Evolutionary conservation across 92 coral and sea anemone species (phyloP).

Genomic region (Metridium senile): DNA sequence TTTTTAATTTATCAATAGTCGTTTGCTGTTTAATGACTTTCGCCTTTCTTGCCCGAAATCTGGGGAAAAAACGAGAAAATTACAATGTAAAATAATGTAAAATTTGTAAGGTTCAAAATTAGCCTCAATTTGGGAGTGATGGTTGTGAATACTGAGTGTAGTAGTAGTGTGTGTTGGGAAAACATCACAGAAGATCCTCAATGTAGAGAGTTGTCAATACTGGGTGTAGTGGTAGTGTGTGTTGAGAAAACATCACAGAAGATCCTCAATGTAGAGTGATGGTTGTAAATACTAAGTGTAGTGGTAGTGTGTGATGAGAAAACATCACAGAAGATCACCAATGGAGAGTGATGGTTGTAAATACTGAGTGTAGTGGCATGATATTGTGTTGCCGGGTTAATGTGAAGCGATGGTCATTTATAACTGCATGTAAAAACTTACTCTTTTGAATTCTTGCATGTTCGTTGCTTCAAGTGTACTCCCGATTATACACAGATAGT

Average conservation of each 20-base stretch:
- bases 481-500: slow-evolving; percentile 87
- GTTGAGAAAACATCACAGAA: too few species aligned
- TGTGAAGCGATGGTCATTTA: neutral
- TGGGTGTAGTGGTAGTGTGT: too few species aligned
- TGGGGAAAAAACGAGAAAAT: slow-evolving; percentile 13
- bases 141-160: neutral
- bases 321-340: too few species aligned
- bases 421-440: slow-evolving; percentile 27
- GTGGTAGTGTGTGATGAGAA: too few species aligned
- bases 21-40: slow-evolving; percentile 64
- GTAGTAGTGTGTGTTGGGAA: too few species aligned
- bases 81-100: neutral
- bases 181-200: too few species aligned
- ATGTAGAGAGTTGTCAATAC: neutral
- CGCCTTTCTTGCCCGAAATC: slow-evolving; percentile 85
- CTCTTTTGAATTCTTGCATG: slow-evolving; percentile 96
- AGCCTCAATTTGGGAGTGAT: too few species aligned
- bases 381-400: neutral
- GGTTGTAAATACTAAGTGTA: too few species aligned
- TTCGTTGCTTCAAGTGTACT: slow-evolving; percentile 88
- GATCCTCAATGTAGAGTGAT: too few species aligned
- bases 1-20: neutral
- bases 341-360: neutral
- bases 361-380: neutral
- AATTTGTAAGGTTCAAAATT: too few species aligned